Evolutionary conservation across 2,888 invertebrate species (phyloP).

Genomic region (Syrphus vitripennis): DNA sequence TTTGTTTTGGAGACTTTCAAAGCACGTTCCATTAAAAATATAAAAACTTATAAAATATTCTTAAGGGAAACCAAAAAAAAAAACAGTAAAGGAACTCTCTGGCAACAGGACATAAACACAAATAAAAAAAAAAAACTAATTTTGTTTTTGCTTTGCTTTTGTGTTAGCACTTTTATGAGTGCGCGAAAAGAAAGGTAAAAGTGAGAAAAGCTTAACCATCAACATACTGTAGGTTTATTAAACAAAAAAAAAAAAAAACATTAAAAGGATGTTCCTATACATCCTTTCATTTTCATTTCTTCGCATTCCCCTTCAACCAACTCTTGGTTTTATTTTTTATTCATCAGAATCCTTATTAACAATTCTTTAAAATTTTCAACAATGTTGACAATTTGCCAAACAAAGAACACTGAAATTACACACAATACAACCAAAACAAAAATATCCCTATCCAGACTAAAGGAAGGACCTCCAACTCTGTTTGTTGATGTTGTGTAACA

Average conservation of each 20-base stretch:
- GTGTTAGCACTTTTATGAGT: slow-evolving; percentile 32
- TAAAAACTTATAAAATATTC: neutral
- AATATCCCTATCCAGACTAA: neutral
- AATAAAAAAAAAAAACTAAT: slow-evolving; percentile 19
- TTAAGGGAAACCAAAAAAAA: neutral
- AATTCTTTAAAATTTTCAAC: slow-evolving; percentile 40
- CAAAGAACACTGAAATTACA: slow-evolving; percentile 11
- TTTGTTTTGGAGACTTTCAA: slow-evolving; percentile 31
- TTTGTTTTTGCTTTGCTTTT: neutral
- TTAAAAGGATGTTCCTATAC: slow-evolving; percentile 20
- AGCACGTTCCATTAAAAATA: slow-evolving; percentile 22
- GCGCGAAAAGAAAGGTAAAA: slow-evolving; percentile 51
- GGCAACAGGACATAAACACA: neutral
- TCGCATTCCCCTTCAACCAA: neutral
- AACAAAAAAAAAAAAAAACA: neutral
- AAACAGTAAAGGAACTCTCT: neutral
- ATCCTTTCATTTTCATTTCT: slow-evolving; percentile 29
- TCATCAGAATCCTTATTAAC: slow-evolving; percentile 50
- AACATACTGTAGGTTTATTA: neutral
- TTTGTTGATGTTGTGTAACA: neutral
- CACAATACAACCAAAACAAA: neutral
- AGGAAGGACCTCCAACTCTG: neutral
- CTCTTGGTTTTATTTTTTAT: slow-evolving; percentile 11
- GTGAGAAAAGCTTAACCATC: slow-evolving; percentile 1
- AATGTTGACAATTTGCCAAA: slow-evolving; percentile 41